These are phyloP conservation scores for Dioctria rufipes DNA, from an alignment of 2,888 invertebrate species.

Conservation along the genomic window DNA sequence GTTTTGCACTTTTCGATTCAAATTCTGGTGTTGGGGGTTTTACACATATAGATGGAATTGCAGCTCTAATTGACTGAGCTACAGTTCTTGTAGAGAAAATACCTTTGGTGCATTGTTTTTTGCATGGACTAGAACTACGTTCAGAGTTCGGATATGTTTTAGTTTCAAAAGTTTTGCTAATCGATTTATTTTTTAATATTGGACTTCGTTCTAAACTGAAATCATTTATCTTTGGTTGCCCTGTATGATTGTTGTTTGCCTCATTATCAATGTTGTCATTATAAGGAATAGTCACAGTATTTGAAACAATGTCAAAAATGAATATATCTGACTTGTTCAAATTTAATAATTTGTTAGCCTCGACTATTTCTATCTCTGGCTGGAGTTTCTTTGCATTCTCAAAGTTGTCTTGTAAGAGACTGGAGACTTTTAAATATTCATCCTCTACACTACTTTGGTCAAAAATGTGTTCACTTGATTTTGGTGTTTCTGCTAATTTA, in stretches of 20 bases:
- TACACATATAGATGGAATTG: conserved; percentile 31
- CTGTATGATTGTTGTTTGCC: background rate
- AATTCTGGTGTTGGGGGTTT: conserved; percentile 41
- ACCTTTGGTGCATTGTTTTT: background rate
- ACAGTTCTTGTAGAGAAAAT: background rate
- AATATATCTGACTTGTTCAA: conserved; percentile 65
- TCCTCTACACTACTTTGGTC: conserved; percentile 53
- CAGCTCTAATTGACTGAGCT: background rate
- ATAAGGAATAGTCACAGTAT: conserved; percentile 61
- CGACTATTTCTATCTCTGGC: background rate
- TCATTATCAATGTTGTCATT: conserved; percentile 51
- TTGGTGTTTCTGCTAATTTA: background rate
- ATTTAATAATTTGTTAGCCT: background rate
- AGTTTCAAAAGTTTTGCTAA: no score
- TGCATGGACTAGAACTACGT: no score
- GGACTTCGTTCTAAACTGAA: no score
- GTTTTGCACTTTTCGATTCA: background rate
- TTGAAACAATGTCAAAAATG: conserved; percentile 66
- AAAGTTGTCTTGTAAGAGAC: conserved; percentile 46
- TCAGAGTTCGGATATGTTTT: no score
- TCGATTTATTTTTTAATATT: no score
- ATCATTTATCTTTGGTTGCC: no score
- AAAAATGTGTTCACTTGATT: background rate
- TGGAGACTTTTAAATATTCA: conserved; percentile 59
- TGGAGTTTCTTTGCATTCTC: background rate